phyloP scores from a whole-genome alignment of 30 jellyfish, hydroid and myxozoan genomes.

The Haliclystus octoradiatus region DNA sequence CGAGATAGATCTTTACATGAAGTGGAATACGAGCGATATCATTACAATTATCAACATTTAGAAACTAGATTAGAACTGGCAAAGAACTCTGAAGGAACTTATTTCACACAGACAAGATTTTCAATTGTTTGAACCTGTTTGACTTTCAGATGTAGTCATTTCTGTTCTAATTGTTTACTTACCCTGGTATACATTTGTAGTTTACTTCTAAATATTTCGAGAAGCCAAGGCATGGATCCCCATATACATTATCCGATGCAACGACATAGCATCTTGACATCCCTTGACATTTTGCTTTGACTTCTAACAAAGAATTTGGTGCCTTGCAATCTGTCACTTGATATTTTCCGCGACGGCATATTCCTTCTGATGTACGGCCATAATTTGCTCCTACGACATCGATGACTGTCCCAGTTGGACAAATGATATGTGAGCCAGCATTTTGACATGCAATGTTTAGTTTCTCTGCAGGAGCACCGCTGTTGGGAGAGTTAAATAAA shows the following conservation, averaged over 20 bases:
- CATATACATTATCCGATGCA: background rate
- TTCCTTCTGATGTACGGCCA: background rate
- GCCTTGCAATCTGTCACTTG: background rate
- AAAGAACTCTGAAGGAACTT: too few species aligned
- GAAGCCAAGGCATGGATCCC: background rate
- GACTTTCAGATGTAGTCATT: too few species aligned
- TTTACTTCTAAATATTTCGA: background rate
- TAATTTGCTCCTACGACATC: background rate
- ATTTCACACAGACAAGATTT: too few species aligned
- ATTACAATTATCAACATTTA: too few species aligned
- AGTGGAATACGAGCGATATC: too few species aligned
- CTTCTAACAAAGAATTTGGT: background rate
- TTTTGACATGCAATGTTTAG: background rate
- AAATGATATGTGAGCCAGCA: background rate
- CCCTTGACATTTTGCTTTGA: background rate
- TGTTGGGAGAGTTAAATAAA: too few species aligned
- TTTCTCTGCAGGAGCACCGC: too few species aligned
- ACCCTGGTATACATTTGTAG: background rate
- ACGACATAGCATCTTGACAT: background rate
- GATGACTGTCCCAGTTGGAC: background rate
- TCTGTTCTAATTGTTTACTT: background rate
- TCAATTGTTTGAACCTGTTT: too few species aligned
- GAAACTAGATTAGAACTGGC: too few species aligned
- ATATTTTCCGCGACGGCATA: background rate
- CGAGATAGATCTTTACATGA: too few species aligned